A percentile compares a stretch with the other conserved stretches of the same genome.
Evolutionary conservation across 2,888 invertebrate genomes (phyloP).

Genomic region (Dorcus hopei): DNA sequence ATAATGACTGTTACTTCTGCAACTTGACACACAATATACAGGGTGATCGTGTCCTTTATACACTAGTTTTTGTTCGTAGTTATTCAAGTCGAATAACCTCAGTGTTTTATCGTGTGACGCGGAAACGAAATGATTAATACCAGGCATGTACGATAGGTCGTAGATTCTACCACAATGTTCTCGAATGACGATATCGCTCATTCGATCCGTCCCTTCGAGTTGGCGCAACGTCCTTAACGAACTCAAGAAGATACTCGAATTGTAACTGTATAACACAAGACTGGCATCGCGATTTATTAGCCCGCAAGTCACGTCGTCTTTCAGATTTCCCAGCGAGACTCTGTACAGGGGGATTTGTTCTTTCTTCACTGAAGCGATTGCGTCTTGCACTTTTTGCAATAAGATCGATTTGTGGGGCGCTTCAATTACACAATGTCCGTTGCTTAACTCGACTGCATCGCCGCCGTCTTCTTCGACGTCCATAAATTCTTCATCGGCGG

Average conservation of each 20-base stretch:
- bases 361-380: conserved; percentile 32
- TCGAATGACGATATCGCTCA: conserved; percentile 31
- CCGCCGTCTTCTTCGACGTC: conserved; percentile 13
- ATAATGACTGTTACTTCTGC: conserved; percentile 59
- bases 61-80: conserved; percentile 33
- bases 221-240: conserved; percentile 34
- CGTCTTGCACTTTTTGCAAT: conserved; percentile 32
- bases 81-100: conserved; percentile 38
- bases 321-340: conserved; percentile 35
- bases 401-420: background rate
- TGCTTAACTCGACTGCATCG: conserved; percentile 3
- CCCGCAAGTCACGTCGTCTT: conserved; percentile 40
- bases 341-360: conserved; percentile 34
- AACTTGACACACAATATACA: conserved; percentile 83
- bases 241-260: conserved; percentile 35
- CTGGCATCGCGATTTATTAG: conserved; percentile 37
- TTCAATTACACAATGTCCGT: conserved; percentile 2
- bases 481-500: conserved; percentile 14
- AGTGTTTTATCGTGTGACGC: conserved; percentile 42
- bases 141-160: conserved; percentile 35
- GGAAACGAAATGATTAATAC: conserved; percentile 36
- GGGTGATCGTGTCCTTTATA: conserved; percentile 81
- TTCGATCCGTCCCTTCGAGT: conserved; percentile 24
- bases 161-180: conserved; percentile 41
- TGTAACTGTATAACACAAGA: conserved; percentile 39